These are phyloP conservation scores for Australoheros facetus DNA, from an alignment of 2,797 vertebrate species.

Conservation along the genomic window DNA sequence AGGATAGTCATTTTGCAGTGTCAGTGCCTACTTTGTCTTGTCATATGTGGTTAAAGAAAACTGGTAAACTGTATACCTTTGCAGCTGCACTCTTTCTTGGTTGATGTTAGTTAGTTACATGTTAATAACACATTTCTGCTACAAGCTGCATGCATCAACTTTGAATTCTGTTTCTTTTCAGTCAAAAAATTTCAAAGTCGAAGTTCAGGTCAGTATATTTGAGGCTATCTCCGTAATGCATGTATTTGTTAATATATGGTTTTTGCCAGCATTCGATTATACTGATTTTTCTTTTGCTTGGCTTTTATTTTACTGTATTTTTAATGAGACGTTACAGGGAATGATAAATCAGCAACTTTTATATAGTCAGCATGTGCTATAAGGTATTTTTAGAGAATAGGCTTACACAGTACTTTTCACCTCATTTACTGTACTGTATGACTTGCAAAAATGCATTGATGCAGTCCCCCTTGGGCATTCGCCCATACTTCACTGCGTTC, in stretches of 20 bases:
- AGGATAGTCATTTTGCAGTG: not conserved
- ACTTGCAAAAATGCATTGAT: constrained; percentile 66
- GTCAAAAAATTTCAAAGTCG: constrained; percentile 98
- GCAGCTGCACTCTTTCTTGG: not conserved
- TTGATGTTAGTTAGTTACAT: not conserved
- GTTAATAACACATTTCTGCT: not conserved
- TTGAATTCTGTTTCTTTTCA: constrained; percentile 80
- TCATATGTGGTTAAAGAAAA: not conserved
- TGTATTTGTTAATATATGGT: constrained; percentile 8
- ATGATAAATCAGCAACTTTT: constrained; percentile 68
- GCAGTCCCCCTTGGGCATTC: constrained; percentile 33
- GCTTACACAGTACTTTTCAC: constrained; percentile 65
- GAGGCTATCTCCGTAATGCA: constrained; percentile 19
- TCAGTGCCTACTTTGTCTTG: not conserved
- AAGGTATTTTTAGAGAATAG: constrained; percentile 63
- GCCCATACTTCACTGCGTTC: constrained; percentile 17
- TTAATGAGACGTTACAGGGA: constrained; percentile 54
- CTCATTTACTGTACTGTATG: constrained; percentile 59
- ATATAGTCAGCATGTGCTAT: constrained; percentile 72
- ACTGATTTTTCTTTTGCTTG: constrained; percentile 41
- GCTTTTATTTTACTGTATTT: constrained; percentile 63
- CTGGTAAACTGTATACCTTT: not conserved
- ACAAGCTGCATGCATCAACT: constrained; percentile 25
- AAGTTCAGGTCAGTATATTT: constrained; percentile 95
- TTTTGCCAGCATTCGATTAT: constrained; percentile 23